Evolutionary conservation across 2,888 invertebrate genomes (phyloP).

Genomic region (Myopa testacea): DNA sequence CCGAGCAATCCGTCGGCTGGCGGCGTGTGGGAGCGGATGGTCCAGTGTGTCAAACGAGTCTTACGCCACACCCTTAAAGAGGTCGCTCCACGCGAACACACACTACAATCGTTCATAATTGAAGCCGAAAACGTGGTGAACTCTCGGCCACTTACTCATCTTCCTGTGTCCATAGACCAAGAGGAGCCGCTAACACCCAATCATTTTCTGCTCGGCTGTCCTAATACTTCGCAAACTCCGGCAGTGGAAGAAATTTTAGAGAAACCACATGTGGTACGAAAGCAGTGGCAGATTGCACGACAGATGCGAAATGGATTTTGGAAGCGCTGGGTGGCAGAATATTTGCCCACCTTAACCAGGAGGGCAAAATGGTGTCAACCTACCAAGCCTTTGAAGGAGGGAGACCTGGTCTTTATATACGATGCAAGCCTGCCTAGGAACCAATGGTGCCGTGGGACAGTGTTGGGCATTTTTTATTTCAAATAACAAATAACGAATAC

Average conservation of each 20-base stretch:
- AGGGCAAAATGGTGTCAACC: slow-evolving; percentile 30
- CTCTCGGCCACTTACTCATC: slow-evolving; percentile 12
- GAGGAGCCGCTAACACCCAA: slow-evolving; percentile 19
- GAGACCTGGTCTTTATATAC: slow-evolving; percentile 2
- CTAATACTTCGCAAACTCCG: background rate
- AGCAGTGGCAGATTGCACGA: slow-evolving; percentile 9
- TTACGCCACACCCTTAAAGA: slow-evolving; percentile 4
- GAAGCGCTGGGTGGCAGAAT: background rate
- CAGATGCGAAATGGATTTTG: slow-evolving; percentile 5
- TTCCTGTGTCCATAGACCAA: background rate
- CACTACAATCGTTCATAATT: slow-evolving; percentile 7
- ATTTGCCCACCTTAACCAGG: background rate
- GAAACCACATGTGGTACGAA: background rate
- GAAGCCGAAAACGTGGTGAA: slow-evolving; percentile 11
- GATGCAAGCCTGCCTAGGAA: background rate
- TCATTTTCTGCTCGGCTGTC: background rate
- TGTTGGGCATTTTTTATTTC: no score
- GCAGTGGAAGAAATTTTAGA: background rate
- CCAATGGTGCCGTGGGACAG: slow-evolving; percentile 40
- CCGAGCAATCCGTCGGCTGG: slow-evolving; percentile 15
- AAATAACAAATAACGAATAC: no score
- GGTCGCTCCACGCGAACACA: slow-evolving; percentile 13
- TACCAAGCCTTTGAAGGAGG: background rate
- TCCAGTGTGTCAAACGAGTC: slow-evolving; percentile 32
- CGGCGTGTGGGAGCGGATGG: slow-evolving; percentile 40